Evolutionary conservation across 2,797 vertebrate species (phyloP), one percentile per base, ranked within the genome.

Genomic region (Anniella stebbinsi): DNA sequence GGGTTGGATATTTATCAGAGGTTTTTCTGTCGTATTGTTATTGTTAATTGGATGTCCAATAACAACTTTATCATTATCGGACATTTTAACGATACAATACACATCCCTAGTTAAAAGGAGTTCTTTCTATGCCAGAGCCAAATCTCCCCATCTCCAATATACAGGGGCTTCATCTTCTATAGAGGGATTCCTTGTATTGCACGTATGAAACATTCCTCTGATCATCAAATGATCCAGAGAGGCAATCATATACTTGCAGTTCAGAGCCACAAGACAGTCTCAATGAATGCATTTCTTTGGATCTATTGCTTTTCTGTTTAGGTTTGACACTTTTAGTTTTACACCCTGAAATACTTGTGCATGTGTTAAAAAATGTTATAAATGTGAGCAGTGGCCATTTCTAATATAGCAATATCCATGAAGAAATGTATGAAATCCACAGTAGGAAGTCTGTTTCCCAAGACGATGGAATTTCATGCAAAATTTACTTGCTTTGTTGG

Each of bases 251-350:
- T 25, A 81, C 33, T 21, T 23, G 80, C 80, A 36, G 18, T 51
- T 81, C 54, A 81, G 57, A 60, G 54, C n/a, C 21, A 10, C 48
- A 54, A 11, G 28, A 23, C 15, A 48, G 77, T 76, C 2, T 57
- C 6, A 73, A 23, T 4, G 0, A 57, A 6, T n/a, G 48, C 30
- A 63, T 69, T 76, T 75, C 0, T 6, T 85, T 3, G 0, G 21
- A 88, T 90, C 0, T 13, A 89, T 93, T 91, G 21, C 9, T 0
- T 84, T 92, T 94, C 73, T 73, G 30, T 87, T 89, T 63, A 57
- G 76, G 8, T 38, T 66, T 80, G 63, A 8, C 69, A 1, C 6
- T 63, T 77, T 84, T 83, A 7, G 88, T 15, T 91, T n/a, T 21
- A 80, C 0, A 54, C 66, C 66, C 84, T 81, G 30, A 12, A 70